These are phyloP conservation scores for Anticlea derivata DNA, from an alignment of 2,888 invertebrate genomes.

Conservation along the genomic window DNA sequence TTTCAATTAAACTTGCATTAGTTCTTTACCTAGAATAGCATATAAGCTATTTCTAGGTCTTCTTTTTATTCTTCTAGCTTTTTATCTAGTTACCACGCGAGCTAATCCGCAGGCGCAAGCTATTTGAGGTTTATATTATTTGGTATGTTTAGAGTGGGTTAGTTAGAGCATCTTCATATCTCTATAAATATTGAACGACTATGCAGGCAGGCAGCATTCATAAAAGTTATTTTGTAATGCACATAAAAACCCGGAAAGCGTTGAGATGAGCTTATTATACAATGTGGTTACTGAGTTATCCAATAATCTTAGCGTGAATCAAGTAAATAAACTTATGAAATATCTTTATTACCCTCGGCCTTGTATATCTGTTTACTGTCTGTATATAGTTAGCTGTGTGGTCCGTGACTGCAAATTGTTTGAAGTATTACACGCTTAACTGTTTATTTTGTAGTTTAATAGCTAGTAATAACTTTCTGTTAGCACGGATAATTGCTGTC, in stretches of 20 bases:
- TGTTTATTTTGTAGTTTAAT: constrained; percentile 10
- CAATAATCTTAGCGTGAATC: constrained; percentile 41
- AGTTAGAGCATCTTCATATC: background rate
- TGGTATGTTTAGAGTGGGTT: too few species aligned
- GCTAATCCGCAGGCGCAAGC: too few species aligned
- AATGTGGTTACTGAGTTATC: constrained; percentile 30
- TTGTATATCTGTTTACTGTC: constrained; percentile 30
- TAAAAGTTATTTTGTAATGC: constrained; percentile 15
- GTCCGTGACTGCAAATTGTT: constrained; percentile 13
- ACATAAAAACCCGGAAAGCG: constrained; percentile 24
- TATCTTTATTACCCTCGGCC: constrained; percentile 38
- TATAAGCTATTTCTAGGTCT: too few species aligned
- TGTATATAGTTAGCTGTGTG: constrained; percentile 19
- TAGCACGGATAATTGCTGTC: background rate
- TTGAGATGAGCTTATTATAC: constrained; percentile 39
- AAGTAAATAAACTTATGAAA: constrained; percentile 42
- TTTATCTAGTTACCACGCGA: too few species aligned
- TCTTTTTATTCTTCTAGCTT: too few species aligned
- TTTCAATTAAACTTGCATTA: too few species aligned
- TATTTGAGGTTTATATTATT: too few species aligned
- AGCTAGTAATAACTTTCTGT: background rate
- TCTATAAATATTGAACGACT: constrained; percentile 1
- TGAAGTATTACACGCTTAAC: constrained; percentile 2
- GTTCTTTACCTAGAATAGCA: too few species aligned
- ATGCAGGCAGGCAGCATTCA: background rate